A percentile compares a stretch with the other conserved stretches of the same genome.
Conservation (phyloP, 2,797 vertebrate genomes). For the Pyrrhura leucotis region DNA sequence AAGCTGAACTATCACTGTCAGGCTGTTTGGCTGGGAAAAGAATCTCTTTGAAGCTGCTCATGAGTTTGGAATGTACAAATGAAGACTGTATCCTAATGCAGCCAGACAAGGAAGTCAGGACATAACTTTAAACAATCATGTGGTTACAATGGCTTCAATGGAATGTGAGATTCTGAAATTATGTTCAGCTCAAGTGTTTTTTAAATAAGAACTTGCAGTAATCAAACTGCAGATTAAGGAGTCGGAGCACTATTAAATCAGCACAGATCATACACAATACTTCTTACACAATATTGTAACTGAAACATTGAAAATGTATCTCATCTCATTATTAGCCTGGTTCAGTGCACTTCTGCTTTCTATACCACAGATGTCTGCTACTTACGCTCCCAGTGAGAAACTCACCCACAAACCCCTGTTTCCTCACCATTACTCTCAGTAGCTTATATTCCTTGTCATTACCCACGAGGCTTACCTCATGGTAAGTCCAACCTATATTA, state of each 20-base stretch:
- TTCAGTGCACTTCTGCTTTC: neutral
- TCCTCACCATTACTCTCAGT: neutral
- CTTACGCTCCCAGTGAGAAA: neutral
- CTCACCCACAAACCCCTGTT: neutral
- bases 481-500: neutral
- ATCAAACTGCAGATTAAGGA: neutral
- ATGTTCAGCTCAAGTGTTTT: neutral
- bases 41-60: conserved; percentile 60
- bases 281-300: neutral
- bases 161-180: conserved; percentile 13
- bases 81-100: conserved; percentile 49
- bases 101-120: conserved; percentile 50
- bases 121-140: conserved; percentile 20
- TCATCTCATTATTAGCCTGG: neutral
- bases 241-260: neutral
- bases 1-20: conserved; percentile 3
- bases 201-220: conserved; percentile 13
- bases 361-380: accelerated
- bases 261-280: neutral
- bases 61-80: conserved; percentile 53
- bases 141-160: conserved; percentile 10
- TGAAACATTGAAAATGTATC: neutral
- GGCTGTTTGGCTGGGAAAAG: neutral
- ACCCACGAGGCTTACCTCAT: neutral
- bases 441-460: neutral